Conservation (phyloP, 2,888 invertebrate species). For the Cheiracanthium punctorium region DNA sequence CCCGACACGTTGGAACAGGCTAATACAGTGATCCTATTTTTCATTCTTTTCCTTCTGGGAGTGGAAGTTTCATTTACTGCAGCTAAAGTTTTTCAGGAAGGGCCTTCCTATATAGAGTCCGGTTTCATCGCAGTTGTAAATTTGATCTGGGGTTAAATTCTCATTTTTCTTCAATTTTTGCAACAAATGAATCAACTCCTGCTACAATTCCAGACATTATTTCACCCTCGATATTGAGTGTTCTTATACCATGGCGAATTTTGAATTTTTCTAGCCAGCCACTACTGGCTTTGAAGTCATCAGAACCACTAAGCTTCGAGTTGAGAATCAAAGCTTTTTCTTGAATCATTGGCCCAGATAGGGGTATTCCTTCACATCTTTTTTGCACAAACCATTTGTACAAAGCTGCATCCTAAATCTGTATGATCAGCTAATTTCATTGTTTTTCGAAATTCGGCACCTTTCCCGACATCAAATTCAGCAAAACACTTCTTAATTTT, state of each 20-base stretch:
- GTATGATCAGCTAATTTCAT: slow-evolving; percentile 19
- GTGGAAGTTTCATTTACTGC: not conserved
- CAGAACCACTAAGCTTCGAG: not conserved
- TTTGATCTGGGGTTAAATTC: not conserved
- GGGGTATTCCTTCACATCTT: slow-evolving; percentile 6
- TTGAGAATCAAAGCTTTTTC: not conserved
- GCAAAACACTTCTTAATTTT: not conserved
- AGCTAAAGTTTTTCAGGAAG: slow-evolving; percentile 26
- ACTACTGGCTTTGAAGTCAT: slow-evolving; percentile 14
- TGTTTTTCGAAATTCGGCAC: not conserved
- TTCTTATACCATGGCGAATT: slow-evolving; percentile 2
- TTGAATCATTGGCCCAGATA: not conserved
- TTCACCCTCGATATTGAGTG: slow-evolving; percentile 5
- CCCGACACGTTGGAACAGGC: slow-evolving; percentile 13
- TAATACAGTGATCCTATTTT: slow-evolving; percentile 2
- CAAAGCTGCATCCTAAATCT: not conserved
- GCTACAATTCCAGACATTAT: no score
- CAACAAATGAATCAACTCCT: no score
- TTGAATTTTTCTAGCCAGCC: slow-evolving; percentile 20
- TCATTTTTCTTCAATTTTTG: not conserved
- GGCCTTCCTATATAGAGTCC: slow-evolving; percentile 12
- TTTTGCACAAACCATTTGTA: not conserved
- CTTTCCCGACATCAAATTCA: not conserved
- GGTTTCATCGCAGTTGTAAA: slow-evolving; percentile 24
- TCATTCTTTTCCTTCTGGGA: slow-evolving; percentile 14